Conservation (phyloP, 1,140 invertebrate species). For the Neodiprion virginianus region DNA sequence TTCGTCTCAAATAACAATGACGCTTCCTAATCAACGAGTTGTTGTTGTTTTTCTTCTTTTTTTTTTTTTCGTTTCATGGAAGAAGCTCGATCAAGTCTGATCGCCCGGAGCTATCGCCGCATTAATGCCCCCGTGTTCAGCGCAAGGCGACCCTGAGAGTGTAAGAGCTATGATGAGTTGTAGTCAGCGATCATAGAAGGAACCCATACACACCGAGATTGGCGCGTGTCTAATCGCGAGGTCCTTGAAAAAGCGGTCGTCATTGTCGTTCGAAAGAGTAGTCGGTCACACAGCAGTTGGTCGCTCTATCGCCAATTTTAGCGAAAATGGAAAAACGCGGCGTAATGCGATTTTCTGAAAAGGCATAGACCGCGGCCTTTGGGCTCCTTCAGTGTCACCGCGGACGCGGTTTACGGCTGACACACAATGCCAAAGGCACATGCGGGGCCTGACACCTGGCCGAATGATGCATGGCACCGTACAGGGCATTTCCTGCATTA, state of each 20-base stretch:
- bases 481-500: constrained; percentile 50
- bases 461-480: constrained; percentile 50
- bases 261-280: background rate
- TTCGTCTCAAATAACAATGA: too few species aligned
- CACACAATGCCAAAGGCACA: constrained; percentile 31
- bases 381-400: background rate
- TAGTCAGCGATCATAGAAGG: background rate
- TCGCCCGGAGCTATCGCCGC: too few species aligned
- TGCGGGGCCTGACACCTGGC: constrained; percentile 42
- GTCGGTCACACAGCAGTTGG: too few species aligned
- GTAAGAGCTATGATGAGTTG: background rate
- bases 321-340: constrained; percentile 8
- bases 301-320: background rate
- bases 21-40: too few species aligned
- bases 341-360: constrained; percentile 1
- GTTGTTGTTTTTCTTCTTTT: too few species aligned
- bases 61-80: too few species aligned
- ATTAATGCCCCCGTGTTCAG: background rate
- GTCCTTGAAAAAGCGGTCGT: background rate
- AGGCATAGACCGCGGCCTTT: background rate
- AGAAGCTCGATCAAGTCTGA: too few species aligned
- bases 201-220: background rate
- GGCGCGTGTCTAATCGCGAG: background rate
- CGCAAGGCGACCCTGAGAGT: background rate
- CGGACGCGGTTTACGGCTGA: constrained; percentile 21